phyloP scores from a whole-genome alignment of 35 echinoderm and acorn worm genomes.

The Chiridota heheva region DNA sequence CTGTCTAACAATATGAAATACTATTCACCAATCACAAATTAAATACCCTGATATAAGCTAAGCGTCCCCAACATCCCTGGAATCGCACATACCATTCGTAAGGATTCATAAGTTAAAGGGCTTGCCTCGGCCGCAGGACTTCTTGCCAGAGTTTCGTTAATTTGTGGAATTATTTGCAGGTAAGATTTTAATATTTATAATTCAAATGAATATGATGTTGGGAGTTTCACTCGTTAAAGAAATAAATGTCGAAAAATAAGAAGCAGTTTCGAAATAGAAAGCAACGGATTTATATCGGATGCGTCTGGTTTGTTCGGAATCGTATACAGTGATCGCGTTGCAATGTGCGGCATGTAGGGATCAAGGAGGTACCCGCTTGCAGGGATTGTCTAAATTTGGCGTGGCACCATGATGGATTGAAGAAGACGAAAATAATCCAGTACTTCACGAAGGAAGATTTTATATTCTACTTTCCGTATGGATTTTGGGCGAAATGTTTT shows the following conservation, averaged over 20 bases:
- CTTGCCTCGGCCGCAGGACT: constrained; percentile 35
- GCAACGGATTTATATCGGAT: too few species aligned
- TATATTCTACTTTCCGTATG: too few species aligned
- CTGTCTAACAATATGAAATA: constrained; percentile 36
- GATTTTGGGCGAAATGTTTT: too few species aligned
- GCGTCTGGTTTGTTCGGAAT: too few species aligned
- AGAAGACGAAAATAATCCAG: too few species aligned
- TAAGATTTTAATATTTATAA: constrained; percentile 1
- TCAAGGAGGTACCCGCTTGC: too few species aligned
- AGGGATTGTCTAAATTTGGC: constrained; percentile 19
- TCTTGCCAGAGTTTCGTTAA: constrained; percentile 20
- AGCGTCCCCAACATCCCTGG: constrained; percentile 31
- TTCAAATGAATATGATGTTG: background rate
- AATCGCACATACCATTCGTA: constrained; percentile 33
- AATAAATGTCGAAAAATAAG: too few species aligned
- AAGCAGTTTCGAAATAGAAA: too few species aligned
- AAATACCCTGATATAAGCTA: background rate
- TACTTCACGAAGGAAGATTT: too few species aligned
- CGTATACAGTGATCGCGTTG: background rate
- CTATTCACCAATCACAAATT: constrained; percentile 17
- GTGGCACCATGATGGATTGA: too few species aligned
- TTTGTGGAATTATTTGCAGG: constrained; percentile 27
- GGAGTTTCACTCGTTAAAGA: background rate
- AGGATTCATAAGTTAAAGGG: constrained; percentile 38
- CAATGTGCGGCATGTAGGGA: background rate